phyloP scores from a whole-genome alignment of 2,113 vertebrate genomes.

The Pelecanoides urinatrix region DNA sequence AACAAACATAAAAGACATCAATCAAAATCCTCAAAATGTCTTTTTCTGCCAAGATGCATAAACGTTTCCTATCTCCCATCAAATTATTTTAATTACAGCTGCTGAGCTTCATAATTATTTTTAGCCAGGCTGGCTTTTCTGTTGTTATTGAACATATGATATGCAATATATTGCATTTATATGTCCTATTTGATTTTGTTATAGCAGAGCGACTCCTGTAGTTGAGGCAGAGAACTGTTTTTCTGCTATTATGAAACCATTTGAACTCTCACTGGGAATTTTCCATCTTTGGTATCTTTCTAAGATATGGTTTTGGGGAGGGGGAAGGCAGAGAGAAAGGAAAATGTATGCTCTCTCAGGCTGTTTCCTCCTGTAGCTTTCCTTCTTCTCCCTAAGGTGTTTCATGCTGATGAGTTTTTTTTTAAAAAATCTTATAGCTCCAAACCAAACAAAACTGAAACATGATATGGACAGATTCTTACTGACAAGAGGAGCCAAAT shows the following conservation, averaged over 20 bases:
- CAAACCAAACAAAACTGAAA: slow-evolving; percentile 4
- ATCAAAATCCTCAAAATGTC: slow-evolving; percentile 74
- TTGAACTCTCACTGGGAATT: background rate
- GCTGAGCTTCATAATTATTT: slow-evolving; percentile 74
- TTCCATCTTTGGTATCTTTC: background rate
- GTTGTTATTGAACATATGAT: slow-evolving; percentile 58
- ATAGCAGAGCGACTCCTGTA: slow-evolving; percentile 38
- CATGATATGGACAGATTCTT: background rate
- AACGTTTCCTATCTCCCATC: slow-evolving; percentile 73
- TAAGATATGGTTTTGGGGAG: background rate
- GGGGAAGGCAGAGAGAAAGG: background rate
- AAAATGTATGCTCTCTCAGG: background rate
- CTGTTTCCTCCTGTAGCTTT: background rate
- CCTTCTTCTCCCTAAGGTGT: background rate
- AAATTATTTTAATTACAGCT: slow-evolving; percentile 79
- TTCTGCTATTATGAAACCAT: background rate
- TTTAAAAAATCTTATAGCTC: background rate
- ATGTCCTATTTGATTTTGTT: slow-evolving; percentile 7
- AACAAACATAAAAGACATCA: slow-evolving; percentile 71
- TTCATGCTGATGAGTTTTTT: background rate
- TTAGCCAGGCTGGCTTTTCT: slow-evolving; percentile 57
- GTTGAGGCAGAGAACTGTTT: background rate
- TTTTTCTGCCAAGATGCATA: slow-evolving; percentile 76
- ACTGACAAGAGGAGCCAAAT: background rate
- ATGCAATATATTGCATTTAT: slow-evolving; percentile 48